Base-by-base conservation (phyloP, 2,888 invertebrate species). In the Ommatoiulus sabulosus region DNA sequence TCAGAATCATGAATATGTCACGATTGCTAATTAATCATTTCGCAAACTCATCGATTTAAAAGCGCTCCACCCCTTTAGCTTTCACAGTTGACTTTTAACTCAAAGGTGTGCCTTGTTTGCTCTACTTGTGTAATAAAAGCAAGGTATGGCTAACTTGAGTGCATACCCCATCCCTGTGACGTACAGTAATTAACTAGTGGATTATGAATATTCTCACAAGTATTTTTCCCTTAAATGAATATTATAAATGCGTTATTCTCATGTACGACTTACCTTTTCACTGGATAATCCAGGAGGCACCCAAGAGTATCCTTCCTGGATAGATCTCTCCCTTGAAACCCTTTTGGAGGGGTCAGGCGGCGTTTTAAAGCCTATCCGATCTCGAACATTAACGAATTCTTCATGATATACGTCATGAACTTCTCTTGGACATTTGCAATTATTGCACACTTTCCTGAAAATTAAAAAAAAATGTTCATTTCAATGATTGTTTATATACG, bases 391-490 rank as follows among this genome's bases (percentile, higher is more conserved):
- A 91, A 96, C 95, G 94, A 96, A 95, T 94, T 97, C 97, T 92
- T 96, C 96, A 92, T 97, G 97, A 93, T 96, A 96, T 90, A 98
- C 95, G 91, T 97, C 97, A 93, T 98, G 98, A 89, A 95, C 95
- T 91, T 98, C 96, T 87, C 97, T 94, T 48, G 97, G 95, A 93
- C 98, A 98, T 92, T 97, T 97, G 93, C 98, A 99, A 90, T 96
- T 96, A 92, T 95, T 96, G 93, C 98, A 99, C 88, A 97, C 97
- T 93, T 98, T 98, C 93, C 98, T 98, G 94, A 46, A 91, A 90
- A 90, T 89, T 87, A 88, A 89, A 87, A 87, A 84, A 86, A 86
- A 86, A 35, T 20, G 44, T 20, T 35, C 6, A 12, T 20, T 80
- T 24, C 15, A 80, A 17, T 35, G 35, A 35, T 35, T 35, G 35